Percentiles rank a stretch among this genome's conserved stretches.
These are phyloP conservation scores for Microvelia longipes DNA, from an alignment of 1,140 invertebrate genomes.

Conservation along the genomic window DNA sequence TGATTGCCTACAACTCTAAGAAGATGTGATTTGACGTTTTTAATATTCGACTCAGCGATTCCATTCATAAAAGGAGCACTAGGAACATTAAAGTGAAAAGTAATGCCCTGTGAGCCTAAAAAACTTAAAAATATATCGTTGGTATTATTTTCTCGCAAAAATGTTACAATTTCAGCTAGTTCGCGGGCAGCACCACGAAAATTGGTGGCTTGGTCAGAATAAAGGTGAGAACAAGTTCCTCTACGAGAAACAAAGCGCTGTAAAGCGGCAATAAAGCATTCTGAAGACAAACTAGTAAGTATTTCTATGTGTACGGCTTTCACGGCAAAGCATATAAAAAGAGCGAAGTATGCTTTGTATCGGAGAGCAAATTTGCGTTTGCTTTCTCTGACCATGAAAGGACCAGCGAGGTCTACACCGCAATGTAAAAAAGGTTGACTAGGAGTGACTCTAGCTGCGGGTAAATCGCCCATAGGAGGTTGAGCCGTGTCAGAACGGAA, in stretches of 20 bases:
- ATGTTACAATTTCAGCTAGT: conserved; percentile 11
- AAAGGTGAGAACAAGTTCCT: conserved; percentile 21
- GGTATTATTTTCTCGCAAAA: background rate
- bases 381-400: conserved; percentile 10
- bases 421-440: background rate
- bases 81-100: background rate
- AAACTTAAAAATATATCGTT: background rate
- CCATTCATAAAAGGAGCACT: background rate
- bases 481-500: background rate
- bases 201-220: conserved; percentile 28
- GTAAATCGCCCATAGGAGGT: background rate
- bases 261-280: conserved; percentile 25
- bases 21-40: background rate
- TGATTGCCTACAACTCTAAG: background rate
- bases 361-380: conserved; percentile 18
- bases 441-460: background rate
- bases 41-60: background rate
- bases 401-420: conserved; percentile 12
- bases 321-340: conserved; percentile 27
- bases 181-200: conserved; percentile 26
- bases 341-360: conserved; percentile 26
- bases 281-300: conserved; percentile 22
- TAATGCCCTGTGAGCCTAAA: background rate
- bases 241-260: conserved; percentile 22
- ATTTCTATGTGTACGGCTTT: conserved; percentile 26